Evolutionary conservation across 92 coral and sea anemone species (phyloP).

Genomic region (Pocillopora grandis): DNA sequence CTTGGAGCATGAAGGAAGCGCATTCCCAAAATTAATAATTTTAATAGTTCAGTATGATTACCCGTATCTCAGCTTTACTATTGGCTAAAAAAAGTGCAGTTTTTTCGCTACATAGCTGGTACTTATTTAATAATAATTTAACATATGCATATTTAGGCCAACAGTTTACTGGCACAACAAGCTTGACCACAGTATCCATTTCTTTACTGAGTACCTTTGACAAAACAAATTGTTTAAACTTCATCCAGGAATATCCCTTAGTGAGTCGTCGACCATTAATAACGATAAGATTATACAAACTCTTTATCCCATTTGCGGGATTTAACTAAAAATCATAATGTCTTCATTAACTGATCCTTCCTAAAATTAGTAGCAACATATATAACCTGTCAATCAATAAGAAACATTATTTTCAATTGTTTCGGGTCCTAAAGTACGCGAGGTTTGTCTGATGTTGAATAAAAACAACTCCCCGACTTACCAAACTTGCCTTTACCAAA

Average conservation of each 20-base stretch:
- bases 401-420: not conserved
- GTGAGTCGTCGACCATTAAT: slow-evolving; percentile 1
- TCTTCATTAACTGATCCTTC: not conserved
- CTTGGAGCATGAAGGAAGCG: not conserved
- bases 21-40: no score
- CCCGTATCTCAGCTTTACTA: no score
- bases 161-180: not conserved
- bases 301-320: slow-evolving; percentile 34
- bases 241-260: slow-evolving; percentile 9
- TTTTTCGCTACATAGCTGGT: no score
- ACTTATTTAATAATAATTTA: no score
- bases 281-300: not conserved
- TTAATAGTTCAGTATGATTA: no score
- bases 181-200: not conserved
- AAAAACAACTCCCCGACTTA: no score
- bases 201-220: not conserved
- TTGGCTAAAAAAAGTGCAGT: no score
- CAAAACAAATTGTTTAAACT: not conserved
- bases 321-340: not conserved
- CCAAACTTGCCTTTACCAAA: not conserved
- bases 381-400: not conserved
- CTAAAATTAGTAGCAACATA: not conserved
- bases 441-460: not conserved
- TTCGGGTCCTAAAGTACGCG: not conserved
- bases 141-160: not conserved